Percentiles rank a stretch among this genome's conserved stretches.
Conservation (phyloP, 2,797 vertebrate genomes). For the Chaetophractus vellerosus region DNA sequence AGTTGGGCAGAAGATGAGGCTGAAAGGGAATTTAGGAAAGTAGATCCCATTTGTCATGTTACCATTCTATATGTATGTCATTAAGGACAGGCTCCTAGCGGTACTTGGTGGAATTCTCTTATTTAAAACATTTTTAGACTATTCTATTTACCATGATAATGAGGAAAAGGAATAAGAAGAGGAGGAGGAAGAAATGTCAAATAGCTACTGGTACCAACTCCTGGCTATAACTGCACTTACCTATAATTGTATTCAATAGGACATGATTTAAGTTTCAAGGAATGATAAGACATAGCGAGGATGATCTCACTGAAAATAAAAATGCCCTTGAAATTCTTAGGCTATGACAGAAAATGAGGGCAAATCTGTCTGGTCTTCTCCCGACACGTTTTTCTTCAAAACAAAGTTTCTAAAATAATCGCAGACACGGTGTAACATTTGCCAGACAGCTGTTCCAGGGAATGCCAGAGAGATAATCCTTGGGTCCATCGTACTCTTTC, state of each 20-base stretch:
- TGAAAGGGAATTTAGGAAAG: constrained; percentile 51
- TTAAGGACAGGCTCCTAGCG: background rate
- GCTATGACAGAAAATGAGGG: constrained; percentile 77
- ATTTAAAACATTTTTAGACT: constrained; percentile 50
- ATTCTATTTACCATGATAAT: background rate
- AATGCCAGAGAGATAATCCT: constrained; percentile 85
- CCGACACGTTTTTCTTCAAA: constrained; percentile 84
- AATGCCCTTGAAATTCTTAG: constrained; percentile 82
- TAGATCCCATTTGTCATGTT: constrained; percentile 1
- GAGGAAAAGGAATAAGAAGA: constrained; percentile 23
- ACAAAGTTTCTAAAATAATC: constrained; percentile 87
- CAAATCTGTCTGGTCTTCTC: constrained; percentile 72
- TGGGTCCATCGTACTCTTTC: background rate
- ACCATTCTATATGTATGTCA: background rate
- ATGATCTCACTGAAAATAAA: constrained; percentile 23
- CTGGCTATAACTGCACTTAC: background rate
- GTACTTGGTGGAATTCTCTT: background rate
- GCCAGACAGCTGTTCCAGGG: constrained; percentile 88
- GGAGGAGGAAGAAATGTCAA: background rate
- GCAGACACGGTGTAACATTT: constrained; percentile 87
- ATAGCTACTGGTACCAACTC: background rate
- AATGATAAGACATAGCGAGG: background rate
- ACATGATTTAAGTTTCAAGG: constrained; percentile 58
- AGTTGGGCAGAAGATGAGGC: constrained; percentile 20
- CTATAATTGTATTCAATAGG: background rate